Evolutionary conservation across 2,888 invertebrate species (phyloP).

Genomic region (Melanostoma mellinum): DNA sequence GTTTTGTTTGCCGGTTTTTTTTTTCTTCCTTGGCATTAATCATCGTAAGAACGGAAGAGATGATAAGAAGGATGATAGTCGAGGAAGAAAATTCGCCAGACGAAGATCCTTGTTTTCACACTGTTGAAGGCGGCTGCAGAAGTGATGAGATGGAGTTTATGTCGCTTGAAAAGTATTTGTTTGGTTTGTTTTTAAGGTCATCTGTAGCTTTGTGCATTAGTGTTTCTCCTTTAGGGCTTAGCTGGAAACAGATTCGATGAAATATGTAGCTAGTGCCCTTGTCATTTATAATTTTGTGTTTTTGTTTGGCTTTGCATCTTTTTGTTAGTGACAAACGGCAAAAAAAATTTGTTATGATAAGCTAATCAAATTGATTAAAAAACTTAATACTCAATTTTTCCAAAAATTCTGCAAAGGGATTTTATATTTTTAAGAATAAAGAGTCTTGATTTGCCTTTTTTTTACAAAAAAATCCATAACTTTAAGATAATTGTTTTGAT

Average conservation of each 20-base stretch:
- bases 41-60: constrained; percentile 22
- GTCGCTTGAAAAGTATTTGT: constrained; percentile 51
- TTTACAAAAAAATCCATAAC: too few relatives aligned
- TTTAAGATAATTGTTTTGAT: too few relatives aligned
- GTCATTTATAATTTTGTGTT: too few relatives aligned
- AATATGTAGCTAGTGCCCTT: neutral
- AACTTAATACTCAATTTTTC: too few relatives aligned
- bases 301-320: too few relatives aligned
- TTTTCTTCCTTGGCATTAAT: constrained; percentile 45
- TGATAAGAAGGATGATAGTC: constrained; percentile 21
- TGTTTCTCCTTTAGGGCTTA: constrained; percentile 39
- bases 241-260: constrained; percentile 39
- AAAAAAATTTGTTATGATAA: too few relatives aligned
- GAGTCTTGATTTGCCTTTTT: too few relatives aligned
- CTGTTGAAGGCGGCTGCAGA: constrained; percentile 34
- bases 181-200: constrained; percentile 14
- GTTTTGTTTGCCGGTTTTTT: neutral
- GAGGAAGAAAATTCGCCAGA: constrained; percentile 38
- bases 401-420: too few relatives aligned
- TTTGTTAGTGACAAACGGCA: too few relatives aligned
- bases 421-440: too few relatives aligned
- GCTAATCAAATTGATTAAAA: too few relatives aligned
- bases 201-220: constrained; percentile 29
- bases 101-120: constrained; percentile 59
- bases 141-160: constrained; percentile 56